Percentiles rank a stretch among this genome's conserved stretches.
phyloP scores from a whole-genome alignment of 2,797 vertebrate genomes.

The Bovichtus diacanthus region DNA sequence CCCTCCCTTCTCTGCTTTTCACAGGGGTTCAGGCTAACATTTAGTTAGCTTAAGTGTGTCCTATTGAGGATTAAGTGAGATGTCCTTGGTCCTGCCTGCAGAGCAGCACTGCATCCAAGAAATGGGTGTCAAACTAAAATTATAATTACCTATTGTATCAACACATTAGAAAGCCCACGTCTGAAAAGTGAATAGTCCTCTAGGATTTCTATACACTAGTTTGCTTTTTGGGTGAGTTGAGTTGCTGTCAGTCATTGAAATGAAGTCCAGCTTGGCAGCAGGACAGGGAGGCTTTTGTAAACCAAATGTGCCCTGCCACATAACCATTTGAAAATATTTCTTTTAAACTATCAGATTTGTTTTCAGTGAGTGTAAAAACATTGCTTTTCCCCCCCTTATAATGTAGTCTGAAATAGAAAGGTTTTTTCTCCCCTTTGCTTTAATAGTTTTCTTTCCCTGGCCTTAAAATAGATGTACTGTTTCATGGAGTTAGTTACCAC shows the following conservation, averaged over 20 bases:
- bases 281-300: conserved; percentile 55
- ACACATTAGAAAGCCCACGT: conserved; percentile 25
- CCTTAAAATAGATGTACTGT: conserved; percentile 62
- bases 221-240: conserved; percentile 23
- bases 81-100: conserved; percentile 33
- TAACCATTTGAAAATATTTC: conserved; percentile 47
- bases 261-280: conserved; percentile 56
- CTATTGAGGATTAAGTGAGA: conserved; percentile 49
- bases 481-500: conserved; percentile 60
- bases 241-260: conserved; percentile 53
- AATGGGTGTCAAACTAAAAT: conserved; percentile 57
- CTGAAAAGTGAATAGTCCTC: conserved; percentile 35
- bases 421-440: conserved; percentile 48
- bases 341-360: conserved; percentile 55
- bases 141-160: conserved; percentile 57
- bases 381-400: conserved; percentile 32
- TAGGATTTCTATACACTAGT: conserved; percentile 27
- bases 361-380: conserved; percentile 48
- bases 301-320: conserved; percentile 27
- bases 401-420: conserved; percentile 59
- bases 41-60: conserved; percentile 20
- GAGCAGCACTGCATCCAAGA: conserved; percentile 37
- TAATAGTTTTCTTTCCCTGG: conserved; percentile 61
- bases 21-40: conserved; percentile 13
- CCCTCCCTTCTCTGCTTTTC: conserved; percentile 13